phyloP scores from a whole-genome alignment of 92 coral and sea anemone genomes.

The Parazoanthus atlanticus region DNA sequence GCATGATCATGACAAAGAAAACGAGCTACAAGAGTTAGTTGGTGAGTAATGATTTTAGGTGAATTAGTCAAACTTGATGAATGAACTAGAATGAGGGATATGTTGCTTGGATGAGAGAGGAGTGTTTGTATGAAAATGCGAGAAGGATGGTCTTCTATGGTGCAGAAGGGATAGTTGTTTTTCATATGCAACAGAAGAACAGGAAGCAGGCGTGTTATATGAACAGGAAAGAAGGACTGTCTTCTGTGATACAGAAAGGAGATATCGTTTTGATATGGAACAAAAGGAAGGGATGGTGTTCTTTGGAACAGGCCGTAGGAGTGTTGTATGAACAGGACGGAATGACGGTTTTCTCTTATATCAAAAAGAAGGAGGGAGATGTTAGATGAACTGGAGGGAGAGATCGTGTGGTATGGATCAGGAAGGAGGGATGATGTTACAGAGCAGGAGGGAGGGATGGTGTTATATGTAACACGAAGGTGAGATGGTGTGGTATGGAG shows the following conservation, averaged over 20 bases:
- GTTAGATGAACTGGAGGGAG: no score
- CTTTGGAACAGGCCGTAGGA: neutral
- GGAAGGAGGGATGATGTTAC: neutral
- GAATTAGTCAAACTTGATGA: neutral
- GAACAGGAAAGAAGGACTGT: neutral
- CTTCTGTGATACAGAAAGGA: neutral
- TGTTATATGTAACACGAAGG: neutral
- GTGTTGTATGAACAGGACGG: neutral
- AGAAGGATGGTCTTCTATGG: neutral
- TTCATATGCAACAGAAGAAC: neutral
- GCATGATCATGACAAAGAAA: slow-evolving; percentile 19
- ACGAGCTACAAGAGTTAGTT: slow-evolving; percentile 20
- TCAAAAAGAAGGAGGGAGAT: no score
- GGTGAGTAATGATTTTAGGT: slow-evolving; percentile 11
- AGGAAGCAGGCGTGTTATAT: neutral
- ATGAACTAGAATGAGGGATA: no score
- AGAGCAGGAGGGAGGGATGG: neutral
- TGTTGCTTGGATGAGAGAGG: neutral
- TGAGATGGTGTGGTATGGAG: neutral
- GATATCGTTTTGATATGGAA: neutral
- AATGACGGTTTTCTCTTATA: neutral
- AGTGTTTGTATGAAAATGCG: no score
- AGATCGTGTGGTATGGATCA: neutral
- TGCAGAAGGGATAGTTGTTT: neutral
- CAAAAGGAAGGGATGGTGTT: neutral